Conservation (phyloP, 2,888 invertebrate genomes). For the Odontothrips loti region DNA sequence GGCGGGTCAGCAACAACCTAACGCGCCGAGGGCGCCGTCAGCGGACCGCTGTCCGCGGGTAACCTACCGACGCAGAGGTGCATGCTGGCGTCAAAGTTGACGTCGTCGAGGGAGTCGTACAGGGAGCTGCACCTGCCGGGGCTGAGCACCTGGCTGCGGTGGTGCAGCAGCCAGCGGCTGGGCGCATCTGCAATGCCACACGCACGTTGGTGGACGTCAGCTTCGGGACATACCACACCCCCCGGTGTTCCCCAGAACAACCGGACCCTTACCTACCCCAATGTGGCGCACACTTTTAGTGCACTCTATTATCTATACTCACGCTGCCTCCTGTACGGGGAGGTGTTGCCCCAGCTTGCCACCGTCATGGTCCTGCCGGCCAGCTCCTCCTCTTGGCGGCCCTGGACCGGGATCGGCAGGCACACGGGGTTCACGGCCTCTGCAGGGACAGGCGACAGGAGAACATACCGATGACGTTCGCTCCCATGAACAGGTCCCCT, state of each 20-base stretch:
- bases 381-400: conserved; percentile 16
- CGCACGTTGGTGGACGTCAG: not conserved
- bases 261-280: too few relatives aligned
- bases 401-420: conserved; percentile 35
- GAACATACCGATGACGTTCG: not conserved
- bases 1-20: not conserved
- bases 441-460: conserved; percentile 28
- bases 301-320: too few relatives aligned
- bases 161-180: conserved; percentile 44
- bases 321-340: not conserved
- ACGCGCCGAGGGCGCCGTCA: not conserved
- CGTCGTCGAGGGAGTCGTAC: conserved; percentile 34
- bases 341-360: conserved; percentile 11
- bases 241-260: too few relatives aligned
- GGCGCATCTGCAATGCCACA: conserved; percentile 34
- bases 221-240: too few relatives aligned
- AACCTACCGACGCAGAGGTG: conserved; percentile 36
- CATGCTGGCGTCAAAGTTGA: conserved; percentile 32
- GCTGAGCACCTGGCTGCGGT: conserved; percentile 49
- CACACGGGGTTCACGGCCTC: conserved; percentile 37
- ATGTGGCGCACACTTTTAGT: too few relatives aligned
- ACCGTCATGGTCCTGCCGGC: not conserved
- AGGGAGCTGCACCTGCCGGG: conserved; percentile 45
- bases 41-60: not conserved
- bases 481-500: not conserved